Evolutionary conservation across 2,888 invertebrate species (phyloP).

Genomic region (Diaprepes abbreviatus): DNA sequence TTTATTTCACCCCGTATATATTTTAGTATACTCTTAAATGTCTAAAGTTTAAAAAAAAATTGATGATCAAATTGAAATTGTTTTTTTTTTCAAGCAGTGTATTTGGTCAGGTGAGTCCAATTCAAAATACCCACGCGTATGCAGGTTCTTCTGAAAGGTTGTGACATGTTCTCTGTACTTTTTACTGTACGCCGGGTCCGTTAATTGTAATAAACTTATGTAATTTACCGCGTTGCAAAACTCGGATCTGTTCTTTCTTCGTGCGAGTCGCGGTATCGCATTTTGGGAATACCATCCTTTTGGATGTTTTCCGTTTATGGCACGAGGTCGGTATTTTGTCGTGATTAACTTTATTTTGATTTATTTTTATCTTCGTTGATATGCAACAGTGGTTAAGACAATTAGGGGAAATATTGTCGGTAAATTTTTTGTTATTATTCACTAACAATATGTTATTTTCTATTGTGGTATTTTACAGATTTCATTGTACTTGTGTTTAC

Average conservation of each 20-base stretch:
- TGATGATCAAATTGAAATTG: too few species aligned
- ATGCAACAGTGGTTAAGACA: slow-evolving; percentile 3
- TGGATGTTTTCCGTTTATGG: not conserved
- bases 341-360: not conserved
- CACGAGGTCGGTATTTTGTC: not conserved
- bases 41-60: too few species aligned
- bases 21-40: too few species aligned
- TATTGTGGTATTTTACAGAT: not conserved
- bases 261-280: not conserved
- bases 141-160: slow-evolving; percentile 1
- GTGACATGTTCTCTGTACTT: slow-evolving; percentile 3
- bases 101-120: not conserved
- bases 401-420: not conserved
- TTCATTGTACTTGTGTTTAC: too few species aligned
- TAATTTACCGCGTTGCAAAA: slow-evolving; percentile 11
- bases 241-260: not conserved
- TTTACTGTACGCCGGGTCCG: not conserved
- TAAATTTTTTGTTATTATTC: not conserved
- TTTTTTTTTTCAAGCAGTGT: slow-evolving; percentile 21
- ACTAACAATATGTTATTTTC: not conserved
- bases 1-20: too few species aligned
- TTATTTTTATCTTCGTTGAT: slow-evolving; percentile 4
- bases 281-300: not conserved
- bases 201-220: not conserved
- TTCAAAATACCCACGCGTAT: not conserved